Percentiles rank a stretch among this genome's conserved stretches.
phyloP scores from a whole-genome alignment of 2,797 vertebrate genomes.

The Labroides dimidiatus region DNA sequence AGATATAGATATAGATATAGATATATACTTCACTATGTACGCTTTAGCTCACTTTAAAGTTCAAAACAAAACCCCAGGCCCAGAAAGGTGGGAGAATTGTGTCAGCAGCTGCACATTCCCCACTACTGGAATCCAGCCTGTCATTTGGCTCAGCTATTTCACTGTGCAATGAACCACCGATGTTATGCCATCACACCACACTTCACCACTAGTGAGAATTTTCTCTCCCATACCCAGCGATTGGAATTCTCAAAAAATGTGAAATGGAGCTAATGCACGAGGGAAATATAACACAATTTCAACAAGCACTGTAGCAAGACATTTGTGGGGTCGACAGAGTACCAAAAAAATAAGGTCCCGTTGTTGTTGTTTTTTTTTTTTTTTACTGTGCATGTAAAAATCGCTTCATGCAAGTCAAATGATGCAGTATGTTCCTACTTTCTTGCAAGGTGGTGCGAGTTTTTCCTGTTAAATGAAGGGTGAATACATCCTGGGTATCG shows the following conservation, averaged over 20 bases:
- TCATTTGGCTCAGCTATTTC: slow-evolving; percentile 68
- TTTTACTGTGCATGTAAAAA: slow-evolving; percentile 65
- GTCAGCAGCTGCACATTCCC: slow-evolving; percentile 48
- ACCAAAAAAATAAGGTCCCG: slow-evolving; percentile 59
- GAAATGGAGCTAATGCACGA: slow-evolving; percentile 77
- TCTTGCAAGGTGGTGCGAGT: slow-evolving; percentile 64
- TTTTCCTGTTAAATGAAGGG: slow-evolving; percentile 76
- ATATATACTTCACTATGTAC: too few species aligned
- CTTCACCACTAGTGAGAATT: slow-evolving; percentile 60
- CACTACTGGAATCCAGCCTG: slow-evolving; percentile 52
- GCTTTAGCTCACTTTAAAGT: neutral
- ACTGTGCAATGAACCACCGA: slow-evolving; percentile 73
- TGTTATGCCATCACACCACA: slow-evolving; percentile 63
- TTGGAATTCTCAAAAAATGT: slow-evolving; percentile 71
- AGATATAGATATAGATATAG: too few species aligned
- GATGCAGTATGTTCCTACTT: slow-evolving; percentile 68
- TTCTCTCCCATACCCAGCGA: slow-evolving; percentile 59
- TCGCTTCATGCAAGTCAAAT: slow-evolving; percentile 76
- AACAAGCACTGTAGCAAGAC: slow-evolving; percentile 76
- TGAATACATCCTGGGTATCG: slow-evolving; percentile 65
- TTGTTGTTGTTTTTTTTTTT: slow-evolving; percentile 66
- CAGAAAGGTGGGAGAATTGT: slow-evolving; percentile 21
- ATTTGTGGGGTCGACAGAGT: slow-evolving; percentile 69
- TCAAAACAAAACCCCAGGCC: slow-evolving; percentile 9
- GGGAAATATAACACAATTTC: slow-evolving; percentile 82